Percentiles rank a stretch among this genome's conserved stretches.
These are phyloP conservation scores for Zaprionus vittiger DNA, from an alignment of 1,140 invertebrate species.

Conservation along the genomic window DNA sequence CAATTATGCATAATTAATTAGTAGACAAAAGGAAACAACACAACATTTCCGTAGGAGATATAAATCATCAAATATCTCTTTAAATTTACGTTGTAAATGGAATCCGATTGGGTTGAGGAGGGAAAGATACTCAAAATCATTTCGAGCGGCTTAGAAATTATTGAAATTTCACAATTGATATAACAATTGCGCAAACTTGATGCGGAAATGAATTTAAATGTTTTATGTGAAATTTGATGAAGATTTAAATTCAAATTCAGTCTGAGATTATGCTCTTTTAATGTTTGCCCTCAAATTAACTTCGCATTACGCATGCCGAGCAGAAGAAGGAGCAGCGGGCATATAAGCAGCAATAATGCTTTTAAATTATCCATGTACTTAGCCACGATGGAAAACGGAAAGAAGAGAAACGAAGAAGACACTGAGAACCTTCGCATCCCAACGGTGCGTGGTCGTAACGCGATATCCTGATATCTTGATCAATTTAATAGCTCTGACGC, in stretches of 20 bases:
- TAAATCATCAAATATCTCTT: no score
- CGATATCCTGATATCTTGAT: constrained; percentile 32
- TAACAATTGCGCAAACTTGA: background rate
- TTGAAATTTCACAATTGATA: background rate
- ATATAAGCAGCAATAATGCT: constrained; percentile 18
- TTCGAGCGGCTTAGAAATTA: background rate
- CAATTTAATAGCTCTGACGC: constrained; percentile 15
- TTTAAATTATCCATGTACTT: constrained; percentile 23
- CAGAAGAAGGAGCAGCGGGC: background rate
- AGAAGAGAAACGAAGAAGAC: background rate
- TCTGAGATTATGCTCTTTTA: constrained; percentile 5
- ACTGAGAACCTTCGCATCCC: background rate
- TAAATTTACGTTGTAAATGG: no score
- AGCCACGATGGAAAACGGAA: background rate
- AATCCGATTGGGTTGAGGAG: no score
- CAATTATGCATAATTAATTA: background rate
- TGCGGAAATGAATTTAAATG: constrained; percentile 12
- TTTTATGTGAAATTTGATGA: constrained; percentile 2
- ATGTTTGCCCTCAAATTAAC: constrained; percentile 13
- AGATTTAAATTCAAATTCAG: constrained; percentile 1
- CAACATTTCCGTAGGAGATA: no score
- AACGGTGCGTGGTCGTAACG: constrained; percentile 4
- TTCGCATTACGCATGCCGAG: constrained; percentile 17
- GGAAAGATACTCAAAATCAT: no score
- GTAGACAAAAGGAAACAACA: background rate